Evolutionary conservation across 2,888 invertebrate genomes (phyloP), one percentile per base, ranked within the genome.

Genomic region (Aphrophora alni): DNA sequence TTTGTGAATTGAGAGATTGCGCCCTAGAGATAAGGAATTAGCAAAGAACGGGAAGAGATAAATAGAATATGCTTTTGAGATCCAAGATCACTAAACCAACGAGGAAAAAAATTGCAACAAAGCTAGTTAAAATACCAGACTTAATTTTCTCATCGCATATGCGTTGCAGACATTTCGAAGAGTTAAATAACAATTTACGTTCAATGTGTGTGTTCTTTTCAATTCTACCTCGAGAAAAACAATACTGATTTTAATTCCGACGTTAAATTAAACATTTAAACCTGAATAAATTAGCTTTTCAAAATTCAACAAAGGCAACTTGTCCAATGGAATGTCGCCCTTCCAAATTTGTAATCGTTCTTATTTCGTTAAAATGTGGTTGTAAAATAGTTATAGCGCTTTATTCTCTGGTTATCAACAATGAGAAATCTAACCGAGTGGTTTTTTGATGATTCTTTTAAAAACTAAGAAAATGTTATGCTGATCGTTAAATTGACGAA

Each of bases 371-470:
- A 59, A 59, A 59, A 59, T 59, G 59, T 21, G 59, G 21, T n/a
- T 59, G 59, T 59, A 59, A 59, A 59, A 59, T 21, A 59, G 59
- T 59, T 59, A 59, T 59, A 5, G 5, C 21, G 21, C 33, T 33
- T 33, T 33, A 33, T 33, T 33, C 33, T 33, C 33, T 21, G n/a
- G 4, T 59, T 59, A 44, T 44, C 21, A 59, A 21, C 59, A 21
- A 21, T 21, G 21, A 59, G 59, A 59, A 5, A 59, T 59, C 59
- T 59, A 21, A 3, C n/a, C 59, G 21, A 59, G 59, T 59, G 59
- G 59, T 59, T 59, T 59, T 59, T 59, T 59, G 59, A 59, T 59
- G 59, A 59, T 59, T 59, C 59, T 59, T 59, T 59, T 59, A 59
- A 59, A 59, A 59, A 59, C 12, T 59, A 59, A 59, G 59, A 21